These are phyloP conservation scores for Myiotriccus ornatus DNA, from an alignment of 2,797 vertebrate species.

Conservation along the genomic window DNA sequence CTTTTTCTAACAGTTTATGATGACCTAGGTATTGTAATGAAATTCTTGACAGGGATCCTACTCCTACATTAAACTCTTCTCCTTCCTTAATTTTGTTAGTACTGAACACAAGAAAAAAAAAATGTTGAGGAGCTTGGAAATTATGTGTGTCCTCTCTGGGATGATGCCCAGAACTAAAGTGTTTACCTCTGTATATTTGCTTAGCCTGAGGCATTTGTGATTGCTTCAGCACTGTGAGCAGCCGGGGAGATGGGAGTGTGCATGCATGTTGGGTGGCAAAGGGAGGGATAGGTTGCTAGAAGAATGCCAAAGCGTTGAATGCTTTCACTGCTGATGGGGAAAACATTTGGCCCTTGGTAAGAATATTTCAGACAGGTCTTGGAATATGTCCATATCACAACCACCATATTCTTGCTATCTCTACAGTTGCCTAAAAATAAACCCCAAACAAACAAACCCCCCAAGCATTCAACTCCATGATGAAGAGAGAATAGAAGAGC, in stretches of 20 bases:
- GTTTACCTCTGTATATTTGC: constrained; percentile 16
- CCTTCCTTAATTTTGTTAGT: background rate
- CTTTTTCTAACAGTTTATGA: background rate
- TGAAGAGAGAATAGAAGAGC: background rate
- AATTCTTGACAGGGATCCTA: background rate
- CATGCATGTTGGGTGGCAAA: background rate
- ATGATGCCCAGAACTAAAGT: background rate
- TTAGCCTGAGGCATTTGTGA: constrained; percentile 11
- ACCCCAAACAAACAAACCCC: background rate
- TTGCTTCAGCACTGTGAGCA: background rate
- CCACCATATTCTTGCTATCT: background rate
- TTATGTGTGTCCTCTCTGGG: background rate
- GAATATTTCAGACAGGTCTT: constrained; percentile 1
- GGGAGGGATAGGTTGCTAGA: background rate
- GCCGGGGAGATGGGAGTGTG: background rate
- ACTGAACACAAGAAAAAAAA: background rate
- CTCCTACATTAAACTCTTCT: background rate
- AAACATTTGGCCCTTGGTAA: constrained; percentile 4
- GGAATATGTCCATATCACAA: background rate
- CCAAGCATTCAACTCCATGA: background rate
- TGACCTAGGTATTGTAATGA: background rate
- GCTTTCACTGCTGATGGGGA: background rate
- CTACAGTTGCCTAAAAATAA: background rate
- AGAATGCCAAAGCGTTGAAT: background rate
- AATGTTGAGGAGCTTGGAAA: background rate